These are phyloP conservation scores for Erythrocercus mccallii DNA, from an alignment of 2,113 vertebrate genomes.

Conservation along the genomic window DNA sequence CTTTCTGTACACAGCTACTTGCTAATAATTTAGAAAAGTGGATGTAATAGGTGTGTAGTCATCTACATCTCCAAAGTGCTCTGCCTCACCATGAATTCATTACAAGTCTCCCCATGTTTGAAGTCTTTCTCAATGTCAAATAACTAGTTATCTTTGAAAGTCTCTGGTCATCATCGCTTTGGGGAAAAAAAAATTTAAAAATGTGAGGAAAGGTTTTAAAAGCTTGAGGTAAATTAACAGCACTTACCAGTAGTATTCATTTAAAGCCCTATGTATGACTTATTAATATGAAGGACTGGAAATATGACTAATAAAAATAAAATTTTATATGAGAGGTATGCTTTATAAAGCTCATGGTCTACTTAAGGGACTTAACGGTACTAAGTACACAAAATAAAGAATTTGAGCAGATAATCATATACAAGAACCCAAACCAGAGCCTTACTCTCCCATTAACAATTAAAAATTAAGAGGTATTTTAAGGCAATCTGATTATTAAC, in stretches of 20 bases:
- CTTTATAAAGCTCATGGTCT: neutral
- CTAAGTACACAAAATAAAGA: neutral
- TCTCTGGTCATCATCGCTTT: neutral
- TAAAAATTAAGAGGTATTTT: neutral
- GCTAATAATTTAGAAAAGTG: conserved; percentile 55
- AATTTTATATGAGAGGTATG: neutral
- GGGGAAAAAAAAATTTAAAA: neutral
- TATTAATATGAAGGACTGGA: neutral
- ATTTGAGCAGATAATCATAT: neutral
- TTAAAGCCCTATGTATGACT: neutral
- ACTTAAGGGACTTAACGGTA: neutral
- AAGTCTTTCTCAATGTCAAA: conserved; percentile 16
- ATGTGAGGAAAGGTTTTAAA: neutral
- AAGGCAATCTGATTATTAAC: neutral
- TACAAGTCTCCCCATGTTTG: neutral
- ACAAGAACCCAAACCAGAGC: neutral
- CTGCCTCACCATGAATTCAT: conserved; percentile 4
- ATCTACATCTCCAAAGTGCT: neutral
- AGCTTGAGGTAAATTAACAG: neutral
- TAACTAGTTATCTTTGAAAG: neutral
- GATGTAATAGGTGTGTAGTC: conserved; percentile 31
- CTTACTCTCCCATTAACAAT: neutral
- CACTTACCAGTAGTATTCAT: neutral
- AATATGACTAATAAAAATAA: neutral
- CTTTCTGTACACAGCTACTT: conserved; percentile 15